Conservation (phyloP, 2,113 vertebrate species). For the Charadrius vociferus region DNA sequence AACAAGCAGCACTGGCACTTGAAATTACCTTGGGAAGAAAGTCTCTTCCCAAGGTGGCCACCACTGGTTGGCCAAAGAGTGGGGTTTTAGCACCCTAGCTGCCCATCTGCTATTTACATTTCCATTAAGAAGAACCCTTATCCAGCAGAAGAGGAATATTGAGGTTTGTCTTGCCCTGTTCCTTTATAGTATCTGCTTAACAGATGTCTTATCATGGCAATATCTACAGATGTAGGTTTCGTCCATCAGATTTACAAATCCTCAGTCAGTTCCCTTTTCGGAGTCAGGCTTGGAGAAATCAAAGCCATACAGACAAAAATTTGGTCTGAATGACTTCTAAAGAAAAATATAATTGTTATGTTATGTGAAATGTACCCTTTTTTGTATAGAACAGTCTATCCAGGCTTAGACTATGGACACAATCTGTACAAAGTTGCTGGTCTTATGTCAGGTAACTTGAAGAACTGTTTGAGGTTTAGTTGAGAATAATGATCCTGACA, state of each 20-base stretch:
- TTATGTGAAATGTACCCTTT: not conserved
- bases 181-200: not conserved
- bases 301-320: not conserved
- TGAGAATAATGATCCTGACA: slow-evolving; percentile 23
- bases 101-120: not conserved
- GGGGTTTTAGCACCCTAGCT: not conserved
- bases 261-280: not conserved
- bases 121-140: not conserved
- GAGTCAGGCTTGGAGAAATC: not conserved
- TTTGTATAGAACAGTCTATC: not conserved
- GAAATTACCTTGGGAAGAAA: not conserved
- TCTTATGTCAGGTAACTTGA: not conserved
- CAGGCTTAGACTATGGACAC: not conserved
- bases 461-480: not conserved
- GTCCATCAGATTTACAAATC: not conserved
- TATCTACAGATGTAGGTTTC: not conserved
- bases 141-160: not conserved
- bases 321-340: not conserved
- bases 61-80: not conserved
- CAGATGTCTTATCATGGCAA: not conserved
- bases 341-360: not conserved
- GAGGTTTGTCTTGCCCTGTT: not conserved
- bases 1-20: not conserved
- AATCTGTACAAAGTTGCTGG: not conserved
- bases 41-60: not conserved